Percentiles rank a stretch among this genome's conserved stretches.
phyloP scores from a whole-genome alignment of 2,888 invertebrate genomes.

The Norana najaformis region DNA sequence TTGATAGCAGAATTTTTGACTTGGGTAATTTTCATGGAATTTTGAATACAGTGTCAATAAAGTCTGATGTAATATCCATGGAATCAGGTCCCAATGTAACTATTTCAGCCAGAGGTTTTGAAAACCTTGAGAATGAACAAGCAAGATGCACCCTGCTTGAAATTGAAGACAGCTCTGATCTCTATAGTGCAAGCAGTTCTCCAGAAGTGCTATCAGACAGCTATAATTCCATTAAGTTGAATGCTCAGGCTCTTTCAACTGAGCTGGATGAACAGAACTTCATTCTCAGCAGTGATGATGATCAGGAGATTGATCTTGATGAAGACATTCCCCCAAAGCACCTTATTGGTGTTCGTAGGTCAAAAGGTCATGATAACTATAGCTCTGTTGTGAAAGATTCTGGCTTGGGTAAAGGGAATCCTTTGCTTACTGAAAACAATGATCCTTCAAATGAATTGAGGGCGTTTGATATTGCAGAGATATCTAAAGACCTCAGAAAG shows the following conservation, averaged over 20 bases:
- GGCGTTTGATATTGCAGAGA: not conserved
- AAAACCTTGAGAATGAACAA: not conserved
- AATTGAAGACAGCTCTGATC: not conserved
- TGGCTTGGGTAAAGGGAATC: not conserved
- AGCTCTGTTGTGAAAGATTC: not conserved
- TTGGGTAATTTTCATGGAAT: not conserved
- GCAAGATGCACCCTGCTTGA: not conserved
- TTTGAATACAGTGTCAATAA: not conserved
- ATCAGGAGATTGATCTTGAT: conserved; percentile 34
- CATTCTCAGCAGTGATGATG: conserved; percentile 34
- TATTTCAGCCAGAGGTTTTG: not conserved
- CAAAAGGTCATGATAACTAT: not conserved
- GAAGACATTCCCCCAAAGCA: conserved; percentile 36
- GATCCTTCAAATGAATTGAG: not conserved
- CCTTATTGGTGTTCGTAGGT: not conserved
- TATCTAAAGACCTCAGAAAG: not conserved
- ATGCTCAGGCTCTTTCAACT: not conserved
- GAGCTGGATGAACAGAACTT: conserved; percentile 17
- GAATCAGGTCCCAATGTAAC: not conserved
- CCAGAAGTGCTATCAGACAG: conserved; percentile 22
- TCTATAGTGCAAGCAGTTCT: conserved; percentile 20
- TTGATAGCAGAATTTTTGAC: not conserved
- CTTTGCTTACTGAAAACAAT: not conserved
- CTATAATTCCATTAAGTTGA: conserved; percentile 23
- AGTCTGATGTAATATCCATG: not conserved